Base-by-base conservation (phyloP, 2,113 vertebrate species). In the Sapajus apella region DNA sequence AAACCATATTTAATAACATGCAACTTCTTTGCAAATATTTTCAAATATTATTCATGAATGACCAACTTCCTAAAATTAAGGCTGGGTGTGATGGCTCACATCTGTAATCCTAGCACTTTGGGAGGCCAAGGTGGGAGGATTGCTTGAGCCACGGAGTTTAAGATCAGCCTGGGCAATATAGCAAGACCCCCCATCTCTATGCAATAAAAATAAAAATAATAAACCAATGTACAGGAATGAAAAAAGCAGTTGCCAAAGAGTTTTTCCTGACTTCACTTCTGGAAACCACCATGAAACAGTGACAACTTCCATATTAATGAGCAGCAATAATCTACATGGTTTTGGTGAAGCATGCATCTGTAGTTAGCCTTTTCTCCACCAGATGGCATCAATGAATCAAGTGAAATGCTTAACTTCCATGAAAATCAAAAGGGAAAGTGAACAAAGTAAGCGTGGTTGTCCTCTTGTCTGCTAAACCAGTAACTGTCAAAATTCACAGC, bases 361-460 rank as follows among this genome's bases (percentile, higher is more conserved):
- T 92, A 79, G 47, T 89, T 93, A 94, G 64, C 21, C 5, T 86
- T 93, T 86, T 25, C 7, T 87, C 96, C 97, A 97, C 93, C 93
- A 97, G 97, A 90, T 96, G 97, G 97, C 95, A 83, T 0, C 45
- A 43, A 87, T 4, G 83, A 98, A 89, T 91, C 85, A 94, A 95
- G 27, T 0, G 20, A 95, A 70, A 82, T 50, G 58, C 8, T 25
- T 40, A 75, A 86, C 25, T 25, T 86, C 47, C 21, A 12, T 23
- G 58, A 1, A n/a, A 61, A n/a, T 75, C 43, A 32, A 80, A n/a
- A 83, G 25, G n/a, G 45, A 92, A 90, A 92, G 4, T 8, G 68
- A 89, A 96, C 25, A 77, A 64, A 30, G 3, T 25, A 52, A 89
- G n/a, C 20, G 21, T 61, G 10, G 47, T 5, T 61, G 40, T 50